phyloP scores from a whole-genome alignment of 2,888 invertebrate genomes.

The Conistra vaccinii region DNA sequence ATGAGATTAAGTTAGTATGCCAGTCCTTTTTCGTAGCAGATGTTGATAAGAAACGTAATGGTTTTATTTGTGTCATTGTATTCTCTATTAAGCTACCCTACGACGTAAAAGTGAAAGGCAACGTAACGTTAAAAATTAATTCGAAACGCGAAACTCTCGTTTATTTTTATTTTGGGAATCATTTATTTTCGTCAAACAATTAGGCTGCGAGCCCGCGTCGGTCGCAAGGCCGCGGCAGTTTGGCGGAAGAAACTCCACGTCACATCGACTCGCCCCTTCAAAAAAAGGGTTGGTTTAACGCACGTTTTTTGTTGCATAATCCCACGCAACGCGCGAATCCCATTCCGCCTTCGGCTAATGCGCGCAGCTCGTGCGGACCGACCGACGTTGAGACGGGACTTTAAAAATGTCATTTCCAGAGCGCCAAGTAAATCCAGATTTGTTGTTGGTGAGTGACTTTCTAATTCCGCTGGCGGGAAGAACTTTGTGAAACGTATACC shows the following conservation, averaged over 20 bases:
- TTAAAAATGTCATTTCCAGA: slow-evolving; percentile 87
- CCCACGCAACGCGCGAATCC: slow-evolving; percentile 79
- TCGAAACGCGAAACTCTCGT: slow-evolving; percentile 88
- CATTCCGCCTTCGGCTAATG: slow-evolving; percentile 76
- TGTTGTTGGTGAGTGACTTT: slow-evolving; percentile 88
- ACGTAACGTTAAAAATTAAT: slow-evolving; percentile 85
- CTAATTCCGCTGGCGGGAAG: slow-evolving; percentile 85
- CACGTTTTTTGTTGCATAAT: slow-evolving; percentile 87
- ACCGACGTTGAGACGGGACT: slow-evolving; percentile 77
- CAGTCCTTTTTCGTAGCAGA: slow-evolving; percentile 58
- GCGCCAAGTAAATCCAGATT: slow-evolving; percentile 87
- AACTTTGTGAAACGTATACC: slow-evolving; percentile 90
- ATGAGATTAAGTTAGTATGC: slow-evolving; percentile 62
- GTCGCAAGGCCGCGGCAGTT: slow-evolving; percentile 78
- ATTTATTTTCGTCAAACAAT: slow-evolving; percentile 90
- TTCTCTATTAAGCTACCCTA: slow-evolving; percentile 75
- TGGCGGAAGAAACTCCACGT: slow-evolving; percentile 86
- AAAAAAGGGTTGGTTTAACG: slow-evolving; percentile 86
- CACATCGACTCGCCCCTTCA: slow-evolving; percentile 79
- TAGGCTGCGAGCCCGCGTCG: slow-evolving; percentile 83
- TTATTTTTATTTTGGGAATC: slow-evolving; percentile 89
- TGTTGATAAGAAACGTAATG: slow-evolving; percentile 70
- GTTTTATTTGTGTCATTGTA: slow-evolving; percentile 70
- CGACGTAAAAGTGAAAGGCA: slow-evolving; percentile 78
- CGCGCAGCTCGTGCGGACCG: slow-evolving; percentile 75